Base-by-base conservation (phyloP, 2,888 invertebrate genomes). In the Cryptocephalus moraei region DNA sequence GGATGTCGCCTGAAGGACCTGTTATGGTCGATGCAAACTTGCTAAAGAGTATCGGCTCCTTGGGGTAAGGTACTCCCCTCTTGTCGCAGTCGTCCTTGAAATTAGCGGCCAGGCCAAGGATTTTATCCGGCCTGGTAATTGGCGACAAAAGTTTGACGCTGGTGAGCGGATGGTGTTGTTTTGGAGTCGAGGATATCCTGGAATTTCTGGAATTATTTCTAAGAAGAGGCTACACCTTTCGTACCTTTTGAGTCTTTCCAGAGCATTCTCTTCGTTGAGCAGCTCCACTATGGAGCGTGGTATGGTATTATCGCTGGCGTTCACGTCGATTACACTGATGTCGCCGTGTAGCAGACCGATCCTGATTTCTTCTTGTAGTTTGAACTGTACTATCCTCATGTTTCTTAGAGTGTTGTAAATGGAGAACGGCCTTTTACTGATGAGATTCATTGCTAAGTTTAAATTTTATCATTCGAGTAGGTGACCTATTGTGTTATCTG, bases 71-170 rank as follows among this genome's bases (percentile, higher is more conserved):
- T 6, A 81, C 63, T n/a, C 84, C 82, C 62, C 87, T 87, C 63
- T 91, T 91, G 43, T 77, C 73, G 59, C 91, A 91, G 62, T 89
- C 89, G 46, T 88, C 89, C 47, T 73, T 73, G 67, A 91, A 92
- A 68, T 92, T 91, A 46, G 89, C 73, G 1, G 86, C 89, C n/a
- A 91, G 78, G 59, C 90, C 89, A 1, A 87, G 73, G 1, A 91
- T 77, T 67, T 92, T 92, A 59, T 89, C 88, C 47, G 88, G 84
- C 11, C 79, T 78, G 4, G 78, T 77, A 12, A 92, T 75, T 0
- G 91, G 91, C 0, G 91, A 79, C 39, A 81, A 62, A 4, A 86
- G 66, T 13, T 71, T 71, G 0, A 85, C 78, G 0, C 76, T 69
- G 0, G 73, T 67, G 2, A 79, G 63, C 61, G 69, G 63, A 49